phyloP scores from a whole-genome alignment of 2,888 invertebrate genomes.

The Orgyia antiqua region DNA sequence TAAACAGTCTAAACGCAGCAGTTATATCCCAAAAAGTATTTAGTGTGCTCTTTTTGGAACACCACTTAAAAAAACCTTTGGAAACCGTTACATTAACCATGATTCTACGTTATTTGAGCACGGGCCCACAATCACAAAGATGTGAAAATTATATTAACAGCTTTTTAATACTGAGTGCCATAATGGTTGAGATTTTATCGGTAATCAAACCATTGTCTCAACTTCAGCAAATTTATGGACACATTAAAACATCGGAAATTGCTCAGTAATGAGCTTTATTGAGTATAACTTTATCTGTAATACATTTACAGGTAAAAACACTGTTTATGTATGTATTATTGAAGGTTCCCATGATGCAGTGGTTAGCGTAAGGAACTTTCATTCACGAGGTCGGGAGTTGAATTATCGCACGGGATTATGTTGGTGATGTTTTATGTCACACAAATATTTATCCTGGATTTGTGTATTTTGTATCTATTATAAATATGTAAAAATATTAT shows the following conservation, averaged over 20 bases:
- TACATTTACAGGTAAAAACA: conserved; percentile 25
- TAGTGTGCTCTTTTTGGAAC: no score
- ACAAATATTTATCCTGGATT: no score
- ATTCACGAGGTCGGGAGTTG: no score
- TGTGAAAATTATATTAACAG: conserved; percentile 57
- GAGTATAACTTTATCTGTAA: conserved; percentile 27
- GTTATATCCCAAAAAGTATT: no score
- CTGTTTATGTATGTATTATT: conserved; percentile 7
- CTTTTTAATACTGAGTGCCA: conserved; percentile 47
- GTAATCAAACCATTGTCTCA: conserved; percentile 49
- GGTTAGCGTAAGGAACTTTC: not conserved
- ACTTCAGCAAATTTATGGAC: conserved; percentile 44
- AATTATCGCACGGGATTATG: no score
- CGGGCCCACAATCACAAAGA: conserved; percentile 50
- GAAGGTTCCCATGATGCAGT: not conserved
- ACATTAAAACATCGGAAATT: conserved; percentile 44
- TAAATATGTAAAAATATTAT: no score
- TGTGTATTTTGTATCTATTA: no score
- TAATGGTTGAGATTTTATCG: conserved; percentile 51
- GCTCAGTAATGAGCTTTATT: conserved; percentile 36
- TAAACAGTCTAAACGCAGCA: no score
- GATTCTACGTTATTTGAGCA: no score
- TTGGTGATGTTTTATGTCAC: no score
- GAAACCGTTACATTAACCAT: no score
- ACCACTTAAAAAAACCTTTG: no score